Evolutionary conservation across 2,797 vertebrate genomes (phyloP).

Genomic region (Poecilia wingei): DNA sequence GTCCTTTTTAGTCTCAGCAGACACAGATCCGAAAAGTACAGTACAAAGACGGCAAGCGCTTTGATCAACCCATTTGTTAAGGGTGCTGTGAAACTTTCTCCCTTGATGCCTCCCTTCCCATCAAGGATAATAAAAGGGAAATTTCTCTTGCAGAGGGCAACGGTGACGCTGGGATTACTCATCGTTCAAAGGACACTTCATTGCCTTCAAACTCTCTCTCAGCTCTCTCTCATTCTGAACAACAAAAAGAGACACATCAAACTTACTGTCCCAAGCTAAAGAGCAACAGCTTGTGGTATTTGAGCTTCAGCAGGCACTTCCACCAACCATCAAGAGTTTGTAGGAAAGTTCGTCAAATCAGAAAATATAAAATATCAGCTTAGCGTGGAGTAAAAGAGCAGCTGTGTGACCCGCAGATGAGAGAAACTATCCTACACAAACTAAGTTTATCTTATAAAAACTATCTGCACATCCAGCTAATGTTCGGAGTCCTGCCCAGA

Average conservation of each 20-base stretch:
- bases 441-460: constrained; percentile 35
- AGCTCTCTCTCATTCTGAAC: constrained; percentile 23
- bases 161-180: constrained; percentile 54
- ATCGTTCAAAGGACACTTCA: constrained; percentile 58
- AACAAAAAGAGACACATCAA: constrained; percentile 49
- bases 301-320: not conserved
- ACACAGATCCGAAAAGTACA: constrained; percentile 53
- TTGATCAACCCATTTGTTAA: constrained; percentile 61
- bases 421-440: constrained; percentile 25
- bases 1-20: constrained; percentile 58
- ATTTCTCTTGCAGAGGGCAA: constrained; percentile 50
- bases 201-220: constrained; percentile 19
- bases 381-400: not conserved
- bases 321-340: constrained; percentile 2
- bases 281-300: not conserved
- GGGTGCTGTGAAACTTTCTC: constrained; percentile 60
- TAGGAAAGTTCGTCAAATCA: not conserved
- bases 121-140: constrained; percentile 66
- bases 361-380: not conserved
- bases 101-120: constrained; percentile 46
- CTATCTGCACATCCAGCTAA: constrained; percentile 52
- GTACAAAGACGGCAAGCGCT: constrained; percentile 55
- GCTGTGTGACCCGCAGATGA: not conserved
- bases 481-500: constrained; percentile 45
- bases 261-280: constrained; percentile 25